Base-by-base conservation (phyloP, 2,888 invertebrate genomes). In the Palloptera scutellata region DNA sequence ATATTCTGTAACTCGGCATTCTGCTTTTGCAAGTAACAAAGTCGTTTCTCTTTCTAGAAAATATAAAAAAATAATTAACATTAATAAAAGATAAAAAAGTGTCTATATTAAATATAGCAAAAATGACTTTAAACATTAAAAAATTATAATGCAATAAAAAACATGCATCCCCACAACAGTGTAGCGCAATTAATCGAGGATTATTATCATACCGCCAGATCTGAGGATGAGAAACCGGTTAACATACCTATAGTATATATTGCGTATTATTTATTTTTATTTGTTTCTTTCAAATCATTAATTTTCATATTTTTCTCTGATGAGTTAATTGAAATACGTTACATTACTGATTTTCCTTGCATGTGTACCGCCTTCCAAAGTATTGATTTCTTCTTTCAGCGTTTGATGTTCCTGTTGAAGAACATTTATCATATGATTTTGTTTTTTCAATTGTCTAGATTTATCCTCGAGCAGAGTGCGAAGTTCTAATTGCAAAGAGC, bases 371-470 rank as follows among this genome's bases (percentile, higher is more conserved):
- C 79, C 76, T 64, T 83, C 79, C 15, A 85, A 71, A 0, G 78
- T 79, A 43, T 75, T 74, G 17, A 85, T 81, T 69, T 83, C 80
- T 11, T 76, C 76, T 61, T 79, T 78, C 0, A 85, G 71, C 20
- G 77, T 77, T n/a, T 81, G 76, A 66, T 82, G 80, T 45, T 85
- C 85, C 64, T 79, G 69, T 70, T 83, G 82, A 43, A 85, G 73
- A 0, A 80, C 77, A 43, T 75, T 77, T 11, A 85, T 83, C 72
- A 84, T 77, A 69, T 80, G 80, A 70, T 83, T 81, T 62, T 84
- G 83, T 67, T 84, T 84, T 55, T 83, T 81, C 1, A 83, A 66
- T 5, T 81, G 78, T 64, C 82, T 83, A 0, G 78, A 74, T 68
- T 84, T 84, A 61, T 83, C 79, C 42, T 84, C 83, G 10, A 82